A percentile compares a stretch with the other conserved stretches of the same genome.
phyloP scores from a whole-genome alignment of 1,140 invertebrate genomes.

The Myzus persicae region DNA sequence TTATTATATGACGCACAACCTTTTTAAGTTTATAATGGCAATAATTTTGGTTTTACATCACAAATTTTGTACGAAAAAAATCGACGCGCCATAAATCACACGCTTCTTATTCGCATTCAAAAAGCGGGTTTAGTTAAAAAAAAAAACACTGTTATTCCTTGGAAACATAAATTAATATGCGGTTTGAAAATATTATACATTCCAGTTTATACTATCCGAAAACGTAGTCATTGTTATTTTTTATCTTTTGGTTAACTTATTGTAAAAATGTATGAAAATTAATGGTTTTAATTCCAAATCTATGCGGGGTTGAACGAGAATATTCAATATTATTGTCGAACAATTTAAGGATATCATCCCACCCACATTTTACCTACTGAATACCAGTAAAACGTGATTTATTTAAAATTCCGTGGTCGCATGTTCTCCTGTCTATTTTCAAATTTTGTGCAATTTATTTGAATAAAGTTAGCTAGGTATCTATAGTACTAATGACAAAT shows the following conservation, averaged over 20 bases:
- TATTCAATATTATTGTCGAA: not conserved
- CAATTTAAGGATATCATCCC: not conserved
- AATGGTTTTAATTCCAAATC: not conserved
- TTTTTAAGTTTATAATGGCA: not conserved
- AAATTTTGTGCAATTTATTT: not conserved
- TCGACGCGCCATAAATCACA: not conserved
- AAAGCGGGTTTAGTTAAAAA: not conserved
- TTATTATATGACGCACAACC: not conserved
- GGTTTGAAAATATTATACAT: not conserved
- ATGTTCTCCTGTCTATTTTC: not conserved
- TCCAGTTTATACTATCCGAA: not conserved
- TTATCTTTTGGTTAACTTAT: not conserved
- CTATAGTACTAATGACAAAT: not conserved
- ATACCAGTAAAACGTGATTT: not conserved
- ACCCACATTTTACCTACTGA: not conserved
- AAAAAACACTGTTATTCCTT: not conserved
- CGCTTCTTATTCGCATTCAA: not conserved
- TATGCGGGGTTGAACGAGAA: not conserved
- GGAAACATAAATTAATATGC: not conserved
- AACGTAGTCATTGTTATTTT: not conserved
- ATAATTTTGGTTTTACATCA: slow-evolving; percentile 20
- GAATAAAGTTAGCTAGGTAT: not conserved
- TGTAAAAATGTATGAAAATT: not conserved
- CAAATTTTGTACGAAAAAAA: not conserved
- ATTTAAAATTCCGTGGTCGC: not conserved